Evolutionary conservation across 2,888 invertebrate species (phyloP).

Genomic region (Eumacrocentrus americanus): DNA sequence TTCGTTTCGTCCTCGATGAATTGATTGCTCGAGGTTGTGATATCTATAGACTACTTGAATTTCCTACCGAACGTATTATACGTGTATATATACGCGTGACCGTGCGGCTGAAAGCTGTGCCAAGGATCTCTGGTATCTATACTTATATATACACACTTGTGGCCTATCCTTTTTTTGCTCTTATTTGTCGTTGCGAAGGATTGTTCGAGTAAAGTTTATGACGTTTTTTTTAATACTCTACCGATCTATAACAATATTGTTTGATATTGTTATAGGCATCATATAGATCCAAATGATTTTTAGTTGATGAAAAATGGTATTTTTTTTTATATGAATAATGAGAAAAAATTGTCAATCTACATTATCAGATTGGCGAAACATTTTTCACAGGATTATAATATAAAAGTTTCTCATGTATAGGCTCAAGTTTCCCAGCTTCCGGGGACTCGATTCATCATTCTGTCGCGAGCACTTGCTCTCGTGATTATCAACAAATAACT

Average conservation of each 20-base stretch:
- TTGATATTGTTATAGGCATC: no score
- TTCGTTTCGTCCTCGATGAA: constrained; percentile 32
- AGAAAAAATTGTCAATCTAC: not conserved
- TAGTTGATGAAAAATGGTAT: not conserved
- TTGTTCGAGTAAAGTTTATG: constrained; percentile 25
- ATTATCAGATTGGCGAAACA: not conserved
- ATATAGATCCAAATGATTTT: no score
- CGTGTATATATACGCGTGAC: constrained; percentile 18
- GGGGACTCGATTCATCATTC: not conserved
- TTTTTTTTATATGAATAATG: not conserved
- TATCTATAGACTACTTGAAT: constrained; percentile 27
- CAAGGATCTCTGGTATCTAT: constrained; percentile 47
- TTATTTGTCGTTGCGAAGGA: constrained; percentile 43
- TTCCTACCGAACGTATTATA: constrained; percentile 12
- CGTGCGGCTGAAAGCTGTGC: constrained; percentile 30
- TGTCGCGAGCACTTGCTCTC: not conserved
- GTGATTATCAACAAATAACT: not conserved
- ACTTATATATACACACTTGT: constrained; percentile 1
- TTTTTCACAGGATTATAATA: not conserved
- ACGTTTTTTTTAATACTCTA: not conserved
- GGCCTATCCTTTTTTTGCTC: constrained; percentile 29
- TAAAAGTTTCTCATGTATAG: not conserved
- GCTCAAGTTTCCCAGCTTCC: not conserved
- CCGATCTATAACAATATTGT: no score
- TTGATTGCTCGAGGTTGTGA: constrained; percentile 31